Evolutionary conservation across 2,797 vertebrate genomes (phyloP), one percentile per base, ranked within the genome.

Genomic region (Gastrophryne carolinensis): DNA sequence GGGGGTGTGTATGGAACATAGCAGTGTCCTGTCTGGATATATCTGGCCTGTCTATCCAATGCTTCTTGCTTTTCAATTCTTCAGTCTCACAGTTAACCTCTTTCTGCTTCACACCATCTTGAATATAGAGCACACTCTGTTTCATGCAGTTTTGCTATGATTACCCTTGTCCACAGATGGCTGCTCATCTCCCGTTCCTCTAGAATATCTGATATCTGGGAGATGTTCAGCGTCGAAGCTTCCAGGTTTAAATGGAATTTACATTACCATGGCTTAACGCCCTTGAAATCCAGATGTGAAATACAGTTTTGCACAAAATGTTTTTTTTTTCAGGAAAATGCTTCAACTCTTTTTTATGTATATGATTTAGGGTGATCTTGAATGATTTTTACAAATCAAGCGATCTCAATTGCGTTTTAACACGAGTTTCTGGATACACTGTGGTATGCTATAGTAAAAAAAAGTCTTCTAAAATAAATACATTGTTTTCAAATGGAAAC

Each of bases 71-170:
- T 77, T 77, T 77, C 75, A 72, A 23, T 77, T 72, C 61, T 72
- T 72, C 61, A 78, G 52, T 72, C 68, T 72, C 61, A 52, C 68
- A 78, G 68, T 64, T 78, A 49, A 61, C 52, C 68, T 78, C 61
- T 72, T 72, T 72, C 68, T 72, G 75, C 75, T 72, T 78, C 75
- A 78, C 68, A 78, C 75, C 52, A 39, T 32, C 75, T 66, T 72
- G 61, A 72, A 72, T 78, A 78, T 65, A 66, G 68, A 60, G 61
- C 61, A 78, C 68, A 62, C 68, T 72, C 75, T 78, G 75, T 66
- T 78, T 78, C 75, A 78, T 72, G 61, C 75, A 78, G 75, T 66
- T 77, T 78, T 72, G 68, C 75, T 78, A 72, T 78, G 75, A 78
- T 78, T 78, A 72, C 75, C 53, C 75, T 57, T 72, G 61, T 72